A percentile compares a stretch with the other conserved stretches of the same genome.
phyloP scores from a whole-genome alignment of 2,797 vertebrate species.

The Sorex maritimensis region DNA sequence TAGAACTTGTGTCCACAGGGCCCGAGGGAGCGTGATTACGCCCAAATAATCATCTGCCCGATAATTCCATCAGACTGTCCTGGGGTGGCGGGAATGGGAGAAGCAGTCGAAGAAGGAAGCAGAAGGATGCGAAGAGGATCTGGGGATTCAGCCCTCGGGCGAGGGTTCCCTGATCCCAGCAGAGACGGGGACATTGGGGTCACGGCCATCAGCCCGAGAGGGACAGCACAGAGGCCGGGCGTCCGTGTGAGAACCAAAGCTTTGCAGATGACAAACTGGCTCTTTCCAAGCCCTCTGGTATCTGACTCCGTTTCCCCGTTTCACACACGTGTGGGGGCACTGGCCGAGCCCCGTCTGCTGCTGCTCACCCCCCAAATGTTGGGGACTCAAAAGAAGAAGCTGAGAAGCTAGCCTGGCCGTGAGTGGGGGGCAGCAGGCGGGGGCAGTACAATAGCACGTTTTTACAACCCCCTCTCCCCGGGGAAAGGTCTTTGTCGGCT shows the following conservation, averaged over 20 bases:
- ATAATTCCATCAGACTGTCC: conserved; percentile 7
- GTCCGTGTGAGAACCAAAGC: neutral
- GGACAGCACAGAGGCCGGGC: neutral
- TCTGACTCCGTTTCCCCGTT: neutral
- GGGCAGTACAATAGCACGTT: neutral
- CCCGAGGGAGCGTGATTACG: neutral
- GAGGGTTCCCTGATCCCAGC: neutral
- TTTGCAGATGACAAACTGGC: neutral
- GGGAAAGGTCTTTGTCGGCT: neutral
- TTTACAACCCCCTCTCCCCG: neutral
- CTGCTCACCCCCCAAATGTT: neutral
- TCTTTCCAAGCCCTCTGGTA: conserved; percentile 55
- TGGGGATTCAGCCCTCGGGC: fast-evolving
- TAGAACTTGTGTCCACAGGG: neutral
- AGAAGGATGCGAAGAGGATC: neutral
- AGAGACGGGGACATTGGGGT: neutral
- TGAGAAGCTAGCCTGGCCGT: neutral
- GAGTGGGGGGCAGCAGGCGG: neutral
- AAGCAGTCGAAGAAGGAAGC: neutral
- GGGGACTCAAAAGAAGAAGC: neutral
- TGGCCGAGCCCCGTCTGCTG: neutral
- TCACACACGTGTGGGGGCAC: neutral
- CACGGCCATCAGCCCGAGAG: too few relatives aligned
- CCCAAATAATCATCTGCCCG: neutral
- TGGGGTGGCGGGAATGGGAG: neutral